A percentile compares a stretch with the other conserved stretches of the same genome.
These are phyloP conservation scores for Acanthochromis polyacanthus DNA, from an alignment of 2,113 vertebrate species.

Conservation along the genomic window DNA sequence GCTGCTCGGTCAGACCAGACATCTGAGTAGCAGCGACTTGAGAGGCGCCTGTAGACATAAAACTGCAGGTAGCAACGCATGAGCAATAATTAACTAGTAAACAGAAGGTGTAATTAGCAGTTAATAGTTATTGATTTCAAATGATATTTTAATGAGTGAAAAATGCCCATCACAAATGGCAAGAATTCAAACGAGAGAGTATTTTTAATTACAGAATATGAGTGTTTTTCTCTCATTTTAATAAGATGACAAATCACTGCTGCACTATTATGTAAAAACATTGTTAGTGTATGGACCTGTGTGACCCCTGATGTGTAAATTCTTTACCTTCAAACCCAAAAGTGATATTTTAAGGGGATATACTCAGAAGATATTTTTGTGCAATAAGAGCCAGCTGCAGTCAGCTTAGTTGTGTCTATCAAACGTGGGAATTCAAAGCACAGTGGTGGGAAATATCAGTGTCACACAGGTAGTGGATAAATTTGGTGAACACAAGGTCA, in stretches of 20 bases:
- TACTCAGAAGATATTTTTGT: neutral
- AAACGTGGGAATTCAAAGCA: neutral
- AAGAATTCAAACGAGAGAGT: neutral
- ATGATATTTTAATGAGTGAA: neutral
- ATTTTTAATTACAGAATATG: too few species aligned
- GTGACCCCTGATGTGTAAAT: neutral
- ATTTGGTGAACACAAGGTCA: conserved; percentile 2
- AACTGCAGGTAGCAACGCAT: neutral
- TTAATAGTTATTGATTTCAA: neutral
- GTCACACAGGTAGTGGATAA: neutral
- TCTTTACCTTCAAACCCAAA: neutral
- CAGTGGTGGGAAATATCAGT: neutral
- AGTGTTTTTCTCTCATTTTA: too few species aligned
- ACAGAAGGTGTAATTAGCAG: neutral
- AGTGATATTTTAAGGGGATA: neutral
- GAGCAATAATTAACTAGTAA: neutral
- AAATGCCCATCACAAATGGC: neutral
- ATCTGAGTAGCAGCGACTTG: conserved; percentile 3
- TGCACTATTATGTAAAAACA: neutral
- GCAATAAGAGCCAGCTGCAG: neutral
- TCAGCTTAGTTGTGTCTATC: neutral
- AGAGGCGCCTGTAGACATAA: neutral
- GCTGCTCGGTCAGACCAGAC: conserved; percentile 34
- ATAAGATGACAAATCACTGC: neutral
- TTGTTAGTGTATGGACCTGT: neutral